Base-by-base conservation (phyloP, 2,888 invertebrate genomes). In the Altica lythri region DNA sequence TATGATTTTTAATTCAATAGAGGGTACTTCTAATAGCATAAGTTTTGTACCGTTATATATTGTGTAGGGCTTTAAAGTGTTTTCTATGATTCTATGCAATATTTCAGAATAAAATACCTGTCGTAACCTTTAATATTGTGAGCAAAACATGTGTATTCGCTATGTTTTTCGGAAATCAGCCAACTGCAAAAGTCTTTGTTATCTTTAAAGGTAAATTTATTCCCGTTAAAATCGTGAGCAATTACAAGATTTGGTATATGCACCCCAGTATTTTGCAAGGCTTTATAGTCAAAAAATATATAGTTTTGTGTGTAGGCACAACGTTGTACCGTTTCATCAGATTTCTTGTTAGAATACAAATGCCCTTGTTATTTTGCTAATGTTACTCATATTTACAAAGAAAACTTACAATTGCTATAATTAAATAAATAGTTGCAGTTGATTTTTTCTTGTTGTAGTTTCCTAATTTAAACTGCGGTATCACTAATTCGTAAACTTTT, bases 91-190 rank as follows among this genome's bases (percentile, higher is more conserved):
- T 49, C 30, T 6, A 49, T 17, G 14, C 49, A 49, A 19, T 49
- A 49, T 13, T 49, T 49, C 16, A 49, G 12, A 40, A 49, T 49
- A 38, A 49, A 49, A 22, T 49, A 42, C 9, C 17, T 25, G 12
- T 49, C 49, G 18, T 30, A 49, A 18, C 18, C 16, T 27, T 48
- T 38, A 8, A 29, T n/a, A 16, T 48, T 38, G 14, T 48, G 38
- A 6, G 34, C 46, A 10, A 46, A 34, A 34, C 34, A 32, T 12
- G 46, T 46, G 18, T 34, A 46, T 2, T 35, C 29, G 6, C 13
- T 22, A 35, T 48, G 48, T 17, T 38, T 10, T 4, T 18, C 19
- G 25, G 27, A 38, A 12, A 42, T 40, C 13, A 40, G 30, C 42
- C 49, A 49, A 17, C 42, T 14, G 29, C 29, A 49, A 27, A 49